Evolutionary conservation across 2,113 vertebrate genomes (phyloP), one percentile per base, ranked within the genome.

Genomic region (Macquaria australasica): DNA sequence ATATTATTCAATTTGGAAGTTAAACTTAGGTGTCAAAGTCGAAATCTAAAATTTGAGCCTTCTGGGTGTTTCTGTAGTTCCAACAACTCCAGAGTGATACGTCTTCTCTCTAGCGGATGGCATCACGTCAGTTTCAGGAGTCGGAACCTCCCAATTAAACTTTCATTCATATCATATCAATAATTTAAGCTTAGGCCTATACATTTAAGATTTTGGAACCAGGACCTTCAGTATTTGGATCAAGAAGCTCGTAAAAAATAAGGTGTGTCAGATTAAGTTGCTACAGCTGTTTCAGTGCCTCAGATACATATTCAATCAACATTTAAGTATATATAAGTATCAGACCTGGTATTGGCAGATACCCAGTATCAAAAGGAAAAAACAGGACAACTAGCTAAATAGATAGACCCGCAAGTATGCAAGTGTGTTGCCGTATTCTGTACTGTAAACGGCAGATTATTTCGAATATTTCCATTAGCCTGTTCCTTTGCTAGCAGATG

Each of bases 51-150:
- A 43, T 10, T 43, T 9, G 1, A 2, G 39, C 8, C 1, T 43
- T 43, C 8, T 2, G 39, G 37, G 60, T 68, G 69, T 51, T 62
- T 63, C 70, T 62, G 43, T 45, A 45, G 43, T 63, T 71, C 58
- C 45, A 28, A 39, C 23, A 67, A 18, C 43, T 51, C 58, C 39
- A 59, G 43, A 43, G 69, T 23, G 34, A 82, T 51, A 64, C 23
- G 53, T 82, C 43, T 76, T 25, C 34, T 56, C 76, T 78, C n/a
- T 50, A n/a, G 56, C 75, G 7, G 1, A 72, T 41, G 15, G 10
- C 23, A n/a, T 75, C 25, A 9, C 28, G 16, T 73, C 60, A 72
- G 23, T 77, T 84, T 81, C 45, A 41, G 55, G 45, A 81, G 48
- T 73, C 15, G 8, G 28, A 39, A 78, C n/a, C 34, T 79, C 34